Evolutionary conservation across 2,888 invertebrate genomes (phyloP).

Genomic region (Fragum fragum): DNA sequence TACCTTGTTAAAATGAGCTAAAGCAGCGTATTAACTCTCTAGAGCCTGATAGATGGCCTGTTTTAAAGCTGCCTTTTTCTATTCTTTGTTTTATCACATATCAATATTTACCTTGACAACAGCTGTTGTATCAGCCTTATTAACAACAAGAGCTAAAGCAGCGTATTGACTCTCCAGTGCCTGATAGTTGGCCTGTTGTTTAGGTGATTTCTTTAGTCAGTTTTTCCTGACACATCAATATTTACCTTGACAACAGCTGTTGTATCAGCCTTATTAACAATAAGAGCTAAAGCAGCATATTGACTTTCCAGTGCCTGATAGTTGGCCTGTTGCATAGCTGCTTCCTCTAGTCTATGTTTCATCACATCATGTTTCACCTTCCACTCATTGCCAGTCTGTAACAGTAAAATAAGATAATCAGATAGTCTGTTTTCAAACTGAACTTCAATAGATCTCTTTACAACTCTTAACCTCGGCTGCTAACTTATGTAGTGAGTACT

Average conservation of each 20-base stretch:
- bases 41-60: conserved; percentile 76
- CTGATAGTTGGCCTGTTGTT: conserved; percentile 74
- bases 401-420: too few species aligned
- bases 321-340: conserved; percentile 70
- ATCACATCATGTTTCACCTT: conserved; percentile 78
- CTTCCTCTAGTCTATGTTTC: conserved; percentile 71
- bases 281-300: conserved; percentile 77
- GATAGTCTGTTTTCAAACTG: too few species aligned
- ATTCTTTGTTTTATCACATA: conserved; percentile 18
- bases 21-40: conserved; percentile 79
- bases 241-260: conserved; percentile 48
- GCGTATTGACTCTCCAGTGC: conserved; percentile 79
- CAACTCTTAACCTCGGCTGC: too few species aligned
- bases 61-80: conserved; percentile 69
- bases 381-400: conserved; percentile 76
- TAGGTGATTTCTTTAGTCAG: conserved; percentile 68
- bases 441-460: too few species aligned
- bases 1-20: conserved; percentile 71
- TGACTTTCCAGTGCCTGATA: conserved; percentile 79
- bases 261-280: conserved; percentile 71
- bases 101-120: conserved; percentile 44
- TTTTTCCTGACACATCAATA: background rate
- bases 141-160: conserved; percentile 76
- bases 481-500: too few species aligned
- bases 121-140: conserved; percentile 61